A percentile compares a stretch with the other conserved stretches of the same genome.
Conservation (phyloP, 2,797 vertebrate genomes). For the Silurus lanzhouensis region DNA sequence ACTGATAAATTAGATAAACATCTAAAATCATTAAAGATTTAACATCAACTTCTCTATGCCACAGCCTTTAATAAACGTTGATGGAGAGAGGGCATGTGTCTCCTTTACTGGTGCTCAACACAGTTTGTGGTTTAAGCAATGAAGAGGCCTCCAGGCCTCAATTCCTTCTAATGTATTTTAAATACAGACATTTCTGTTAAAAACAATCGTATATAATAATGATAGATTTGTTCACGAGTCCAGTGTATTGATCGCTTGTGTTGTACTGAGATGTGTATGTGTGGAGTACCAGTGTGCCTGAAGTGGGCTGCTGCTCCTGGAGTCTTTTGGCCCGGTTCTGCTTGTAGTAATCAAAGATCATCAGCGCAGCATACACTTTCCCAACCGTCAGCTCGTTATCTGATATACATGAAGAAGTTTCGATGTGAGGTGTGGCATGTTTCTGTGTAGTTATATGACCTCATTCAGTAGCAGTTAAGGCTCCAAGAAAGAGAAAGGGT, state of each 20-base stretch:
- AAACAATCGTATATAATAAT: neutral
- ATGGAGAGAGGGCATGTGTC: too few species aligned
- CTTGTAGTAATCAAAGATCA: slow-evolving; percentile 99
- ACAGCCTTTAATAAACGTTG: too few species aligned
- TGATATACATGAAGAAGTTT: slow-evolving; percentile 55
- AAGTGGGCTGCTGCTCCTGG: slow-evolving; percentile 79
- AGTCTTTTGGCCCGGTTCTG: slow-evolving; percentile 91
- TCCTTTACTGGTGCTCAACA: neutral
- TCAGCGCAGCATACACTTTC: slow-evolving; percentile 94
- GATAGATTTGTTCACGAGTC: neutral
- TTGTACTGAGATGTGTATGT: neutral
- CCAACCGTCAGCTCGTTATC: slow-evolving; percentile 96
- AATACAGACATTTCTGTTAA: neutral
- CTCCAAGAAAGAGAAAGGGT: neutral
- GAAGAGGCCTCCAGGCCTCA: neutral
- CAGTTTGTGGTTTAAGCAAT: neutral
- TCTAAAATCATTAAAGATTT: too few species aligned
- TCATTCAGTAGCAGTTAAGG: neutral
- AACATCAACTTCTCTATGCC: too few species aligned
- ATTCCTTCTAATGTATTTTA: neutral
- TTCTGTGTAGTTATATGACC: neutral
- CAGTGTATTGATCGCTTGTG: neutral
- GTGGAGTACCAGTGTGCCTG: slow-evolving; percentile 66
- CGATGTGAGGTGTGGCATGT: neutral
- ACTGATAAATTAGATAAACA: too few species aligned